phyloP scores from a whole-genome alignment of 2,888 invertebrate genomes.

The Cactoblastis cactorum region DNA sequence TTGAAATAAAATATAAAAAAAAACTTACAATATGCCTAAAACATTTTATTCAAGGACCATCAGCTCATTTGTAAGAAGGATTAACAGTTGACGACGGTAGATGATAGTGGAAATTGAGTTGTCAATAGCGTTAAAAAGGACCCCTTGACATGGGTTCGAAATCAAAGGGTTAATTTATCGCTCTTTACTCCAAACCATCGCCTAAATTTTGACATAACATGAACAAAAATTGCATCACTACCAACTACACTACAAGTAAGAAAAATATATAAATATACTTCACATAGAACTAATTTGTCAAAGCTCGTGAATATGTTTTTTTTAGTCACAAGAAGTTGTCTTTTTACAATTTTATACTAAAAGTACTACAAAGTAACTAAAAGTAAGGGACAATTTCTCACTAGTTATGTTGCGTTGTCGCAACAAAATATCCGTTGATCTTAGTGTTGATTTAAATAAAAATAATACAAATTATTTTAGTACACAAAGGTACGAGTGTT shows the following conservation, averaged over 20 bases:
- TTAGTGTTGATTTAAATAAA: not conserved
- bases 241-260: slow-evolving; percentile 67
- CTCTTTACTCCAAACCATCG: slow-evolving; percentile 27
- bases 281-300: slow-evolving; percentile 63
- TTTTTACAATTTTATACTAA: slow-evolving; percentile 30
- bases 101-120: slow-evolving; percentile 10
- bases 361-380: slow-evolving; percentile 40
- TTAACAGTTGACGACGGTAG: not conserved
- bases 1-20: too few species aligned
- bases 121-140: slow-evolving; percentile 4
- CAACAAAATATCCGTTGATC: not conserved
- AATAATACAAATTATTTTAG: not conserved
- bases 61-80: not conserved
- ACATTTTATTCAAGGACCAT: not conserved
- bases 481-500: too few species aligned
- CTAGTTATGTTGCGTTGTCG: not conserved
- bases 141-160: slow-evolving; percentile 1
- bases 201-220: slow-evolving; percentile 31
- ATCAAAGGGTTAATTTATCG: not conserved
- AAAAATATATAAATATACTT: slow-evolving; percentile 75
- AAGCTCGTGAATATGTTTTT: slow-evolving; percentile 71
- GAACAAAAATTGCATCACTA: slow-evolving; percentile 44
- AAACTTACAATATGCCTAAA: too few species aligned
- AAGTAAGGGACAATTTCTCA: slow-evolving; percentile 18
- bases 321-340: slow-evolving; percentile 70